A percentile compares a stretch with the other conserved stretches of the same genome.
Conservation (phyloP, 2,888 invertebrate species). For the Cheilosia soror region DNA sequence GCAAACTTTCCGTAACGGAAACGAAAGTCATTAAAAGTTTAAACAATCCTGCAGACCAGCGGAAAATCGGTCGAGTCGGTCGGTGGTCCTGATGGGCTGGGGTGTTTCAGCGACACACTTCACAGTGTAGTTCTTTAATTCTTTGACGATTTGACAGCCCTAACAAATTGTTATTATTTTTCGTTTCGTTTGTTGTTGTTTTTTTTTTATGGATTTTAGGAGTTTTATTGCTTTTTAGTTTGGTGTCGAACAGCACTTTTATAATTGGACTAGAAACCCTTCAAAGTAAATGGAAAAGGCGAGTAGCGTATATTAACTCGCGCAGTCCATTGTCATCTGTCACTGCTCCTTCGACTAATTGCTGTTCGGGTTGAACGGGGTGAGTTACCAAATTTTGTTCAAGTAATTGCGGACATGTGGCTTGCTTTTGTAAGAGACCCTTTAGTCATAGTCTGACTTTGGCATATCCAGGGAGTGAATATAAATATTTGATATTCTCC, state of each 20-base stretch:
- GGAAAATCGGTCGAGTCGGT: slow-evolving; percentile 34
- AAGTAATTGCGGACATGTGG: slow-evolving; percentile 40
- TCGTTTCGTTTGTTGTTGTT: slow-evolving; percentile 10
- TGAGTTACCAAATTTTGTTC: background rate
- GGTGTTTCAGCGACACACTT: slow-evolving; percentile 45
- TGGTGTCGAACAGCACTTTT: slow-evolving; percentile 53
- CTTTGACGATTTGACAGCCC: slow-evolving; percentile 67
- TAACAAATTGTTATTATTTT: slow-evolving; percentile 61
- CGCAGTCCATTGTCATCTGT: slow-evolving; percentile 28
- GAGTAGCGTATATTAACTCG: slow-evolving; percentile 1
- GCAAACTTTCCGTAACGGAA: slow-evolving; percentile 62
- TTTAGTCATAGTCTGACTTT: too few species aligned
- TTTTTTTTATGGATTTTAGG: slow-evolving; percentile 13
- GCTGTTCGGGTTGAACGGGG: background rate
- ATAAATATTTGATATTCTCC: slow-evolving; percentile 34
- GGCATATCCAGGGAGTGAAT: background rate
- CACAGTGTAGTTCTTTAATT: slow-evolving; percentile 47
- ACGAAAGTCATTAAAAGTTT: slow-evolving; percentile 74
- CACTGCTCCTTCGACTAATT: slow-evolving; percentile 1
- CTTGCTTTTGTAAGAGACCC: background rate
- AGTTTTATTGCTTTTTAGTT: slow-evolving; percentile 49
- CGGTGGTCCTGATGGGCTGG: background rate
- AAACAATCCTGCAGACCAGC: slow-evolving; percentile 59
- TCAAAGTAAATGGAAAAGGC: slow-evolving; percentile 20
- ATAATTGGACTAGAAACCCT: slow-evolving; percentile 46